These are phyloP conservation scores for Chymomyza amoena DNA, from an alignment of 2,888 invertebrate species.

Conservation along the genomic window DNA sequence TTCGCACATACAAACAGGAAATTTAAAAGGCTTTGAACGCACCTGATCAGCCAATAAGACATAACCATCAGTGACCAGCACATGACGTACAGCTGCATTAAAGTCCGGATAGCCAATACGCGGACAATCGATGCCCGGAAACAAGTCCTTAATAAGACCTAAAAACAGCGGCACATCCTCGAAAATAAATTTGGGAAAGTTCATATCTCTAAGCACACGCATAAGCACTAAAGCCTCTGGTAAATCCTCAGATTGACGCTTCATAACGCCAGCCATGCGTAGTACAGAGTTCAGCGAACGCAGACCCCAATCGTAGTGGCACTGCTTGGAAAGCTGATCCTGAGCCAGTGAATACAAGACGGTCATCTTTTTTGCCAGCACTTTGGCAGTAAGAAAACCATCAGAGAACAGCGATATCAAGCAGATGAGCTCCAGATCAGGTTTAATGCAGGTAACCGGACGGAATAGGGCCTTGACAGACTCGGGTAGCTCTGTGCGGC, in stretches of 20 bases:
- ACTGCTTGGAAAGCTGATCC: slow-evolving; percentile 94
- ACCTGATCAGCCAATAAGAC: slow-evolving; percentile 86
- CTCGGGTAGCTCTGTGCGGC: slow-evolving; percentile 94
- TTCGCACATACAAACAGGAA: slow-evolving; percentile 22
- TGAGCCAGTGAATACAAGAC: slow-evolving; percentile 91
- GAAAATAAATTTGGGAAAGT: slow-evolving; percentile 94
- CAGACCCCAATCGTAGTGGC: slow-evolving; percentile 96
- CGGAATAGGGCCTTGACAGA: slow-evolving; percentile 94
- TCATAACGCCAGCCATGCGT: slow-evolving; percentile 93
- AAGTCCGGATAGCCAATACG: slow-evolving; percentile 92
- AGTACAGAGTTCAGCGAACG: slow-evolving; percentile 94
- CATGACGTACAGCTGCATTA: slow-evolving; percentile 87
- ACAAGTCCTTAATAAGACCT: slow-evolving; percentile 90
- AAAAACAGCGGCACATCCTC: slow-evolving; percentile 94
- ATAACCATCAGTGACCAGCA: slow-evolving; percentile 84
- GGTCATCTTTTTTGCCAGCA: slow-evolving; percentile 96
- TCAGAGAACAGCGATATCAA: slow-evolving; percentile 95
- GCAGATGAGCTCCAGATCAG: slow-evolving; percentile 94
- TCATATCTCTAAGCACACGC: slow-evolving; percentile 95
- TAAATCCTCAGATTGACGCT: slow-evolving; percentile 87
- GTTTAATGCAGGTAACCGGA: slow-evolving; percentile 94
- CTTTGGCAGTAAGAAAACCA: slow-evolving; percentile 93
- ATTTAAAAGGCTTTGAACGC: slow-evolving; percentile 24
- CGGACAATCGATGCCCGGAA: slow-evolving; percentile 94
- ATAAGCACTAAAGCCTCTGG: slow-evolving; percentile 93